phyloP scores from a whole-genome alignment of 1,140 invertebrate species.

The Drosophila eugracilis region DNA sequence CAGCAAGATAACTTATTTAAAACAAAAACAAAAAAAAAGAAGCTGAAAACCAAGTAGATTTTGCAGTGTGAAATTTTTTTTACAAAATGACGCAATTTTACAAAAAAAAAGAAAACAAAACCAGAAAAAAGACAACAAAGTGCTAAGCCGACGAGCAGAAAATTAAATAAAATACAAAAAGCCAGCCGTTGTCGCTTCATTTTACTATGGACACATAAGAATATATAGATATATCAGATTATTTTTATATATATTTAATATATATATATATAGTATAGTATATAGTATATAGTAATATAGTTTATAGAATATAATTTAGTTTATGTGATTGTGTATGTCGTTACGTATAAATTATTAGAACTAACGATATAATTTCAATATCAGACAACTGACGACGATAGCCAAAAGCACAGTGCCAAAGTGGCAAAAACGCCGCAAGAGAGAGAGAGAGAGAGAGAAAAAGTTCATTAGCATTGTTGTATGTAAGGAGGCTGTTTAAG shows the following conservation, averaged over 20 bases:
- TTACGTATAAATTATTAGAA: slow-evolving; percentile 76
- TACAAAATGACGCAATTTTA: slow-evolving; percentile 74
- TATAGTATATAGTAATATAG: slow-evolving; percentile 2
- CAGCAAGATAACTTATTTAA: slow-evolving; percentile 9
- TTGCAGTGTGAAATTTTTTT: slow-evolving; percentile 63
- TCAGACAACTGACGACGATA: slow-evolving; percentile 33
- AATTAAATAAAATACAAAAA: slow-evolving; percentile 40
- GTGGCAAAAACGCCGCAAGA: slow-evolving; percentile 12
- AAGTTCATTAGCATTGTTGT: slow-evolving; percentile 74
- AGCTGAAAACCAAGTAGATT: slow-evolving; percentile 33
- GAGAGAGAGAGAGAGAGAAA: slow-evolving; percentile 28
- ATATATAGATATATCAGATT: slow-evolving; percentile 6
- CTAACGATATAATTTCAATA: slow-evolving; percentile 79
- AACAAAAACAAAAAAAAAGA: too few relatives aligned
- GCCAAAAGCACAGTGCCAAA: slow-evolving; percentile 8
- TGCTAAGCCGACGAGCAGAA: slow-evolving; percentile 16
- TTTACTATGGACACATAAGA: slow-evolving; percentile 56
- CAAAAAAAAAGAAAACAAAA: slow-evolving; percentile 29
- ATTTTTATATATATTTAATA: too few relatives aligned
- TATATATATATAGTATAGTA: background rate
- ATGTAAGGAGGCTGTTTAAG: slow-evolving; percentile 51
- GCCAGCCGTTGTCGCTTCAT: slow-evolving; percentile 55
- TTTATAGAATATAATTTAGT: slow-evolving; percentile 13
- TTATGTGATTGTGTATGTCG: slow-evolving; percentile 35
- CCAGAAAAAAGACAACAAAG: slow-evolving; percentile 31